Percentiles rank a stretch among this genome's conserved stretches.
These are phyloP conservation scores for Tetrao urogallus DNA, from an alignment of 2,113 vertebrate genomes.

Conservation along the genomic window DNA sequence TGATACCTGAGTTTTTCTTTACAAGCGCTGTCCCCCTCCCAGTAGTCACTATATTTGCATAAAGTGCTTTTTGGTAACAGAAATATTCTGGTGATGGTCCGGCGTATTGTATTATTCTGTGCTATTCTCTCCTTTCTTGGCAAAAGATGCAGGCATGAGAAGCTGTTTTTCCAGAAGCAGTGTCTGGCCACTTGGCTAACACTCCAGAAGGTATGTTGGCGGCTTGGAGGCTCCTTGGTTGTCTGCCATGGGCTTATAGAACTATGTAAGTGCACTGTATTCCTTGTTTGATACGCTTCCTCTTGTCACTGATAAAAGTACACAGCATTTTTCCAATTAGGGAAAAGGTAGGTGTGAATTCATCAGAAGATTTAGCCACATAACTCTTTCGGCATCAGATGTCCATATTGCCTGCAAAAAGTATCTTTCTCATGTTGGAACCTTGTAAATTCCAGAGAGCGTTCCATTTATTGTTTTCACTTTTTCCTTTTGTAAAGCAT, in stretches of 20 bases:
- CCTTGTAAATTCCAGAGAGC: background rate
- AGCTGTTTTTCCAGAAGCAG: background rate
- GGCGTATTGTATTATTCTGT: background rate
- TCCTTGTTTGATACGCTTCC: background rate
- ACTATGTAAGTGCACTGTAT: background rate
- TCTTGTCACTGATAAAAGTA: background rate
- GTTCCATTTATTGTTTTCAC: background rate
- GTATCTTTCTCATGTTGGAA: background rate
- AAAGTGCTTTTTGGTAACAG: background rate
- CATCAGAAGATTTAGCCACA: background rate
- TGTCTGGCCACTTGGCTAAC: background rate
- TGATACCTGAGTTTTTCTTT: background rate
- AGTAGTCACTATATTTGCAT: background rate
- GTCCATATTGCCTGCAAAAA: background rate
- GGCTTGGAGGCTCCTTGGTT: background rate
- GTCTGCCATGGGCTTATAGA: background rate
- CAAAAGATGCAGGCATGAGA: background rate
- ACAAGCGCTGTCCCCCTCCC: background rate
- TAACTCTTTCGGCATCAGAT: background rate
- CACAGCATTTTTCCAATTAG: background rate
- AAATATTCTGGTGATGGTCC: background rate
- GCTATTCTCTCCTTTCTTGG: background rate
- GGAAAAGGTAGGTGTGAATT: slow-evolving; percentile 1
- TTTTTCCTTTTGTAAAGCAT: background rate
- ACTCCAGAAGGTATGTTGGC: background rate